phyloP scores from a whole-genome alignment of 64 coral and sea anemone species.

The Montipora efflorescens region DNA sequence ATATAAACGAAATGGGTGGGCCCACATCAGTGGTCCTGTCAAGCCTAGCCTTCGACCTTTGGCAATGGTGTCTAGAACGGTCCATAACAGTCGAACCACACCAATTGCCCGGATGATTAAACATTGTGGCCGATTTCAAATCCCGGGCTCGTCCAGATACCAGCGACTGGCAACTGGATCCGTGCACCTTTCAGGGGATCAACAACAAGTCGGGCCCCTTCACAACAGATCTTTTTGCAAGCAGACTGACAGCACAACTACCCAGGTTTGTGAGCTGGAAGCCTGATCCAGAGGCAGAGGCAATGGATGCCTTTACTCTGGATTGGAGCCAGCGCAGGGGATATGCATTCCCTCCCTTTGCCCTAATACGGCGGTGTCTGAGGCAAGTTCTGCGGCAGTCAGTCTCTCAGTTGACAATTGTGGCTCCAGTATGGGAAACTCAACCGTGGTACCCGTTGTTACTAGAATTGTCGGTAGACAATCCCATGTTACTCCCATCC shows the following conservation, averaged over 20 bases:
- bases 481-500: slow-evolving; percentile 35
- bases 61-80: background rate
- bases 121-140: background rate
- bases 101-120: no score
- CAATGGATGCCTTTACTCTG: slow-evolving; percentile 13
- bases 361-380: slow-evolving; percentile 25
- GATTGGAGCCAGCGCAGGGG: slow-evolving; percentile 21
- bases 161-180: slow-evolving; percentile 17
- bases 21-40: no score
- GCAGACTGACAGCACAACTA: slow-evolving; percentile 17
- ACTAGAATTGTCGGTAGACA: slow-evolving; percentile 52
- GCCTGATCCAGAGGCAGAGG: slow-evolving; percentile 18
- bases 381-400: slow-evolving; percentile 11
- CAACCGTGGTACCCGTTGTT: slow-evolving; percentile 53
- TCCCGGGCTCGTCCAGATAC: background rate
- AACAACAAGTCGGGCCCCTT: background rate
- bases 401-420: slow-evolving; percentile 24
- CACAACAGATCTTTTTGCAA: slow-evolving; percentile 37
- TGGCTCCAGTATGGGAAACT: slow-evolving; percentile 57
- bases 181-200: background rate
- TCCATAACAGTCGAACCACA: no score
- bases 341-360: slow-evolving; percentile 69
- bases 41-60: background rate
- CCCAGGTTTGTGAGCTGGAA: slow-evolving; percentile 34
- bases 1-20: no score